Conservation (phyloP, 1,140 invertebrate genomes). For the Callitettix versicolor region DNA sequence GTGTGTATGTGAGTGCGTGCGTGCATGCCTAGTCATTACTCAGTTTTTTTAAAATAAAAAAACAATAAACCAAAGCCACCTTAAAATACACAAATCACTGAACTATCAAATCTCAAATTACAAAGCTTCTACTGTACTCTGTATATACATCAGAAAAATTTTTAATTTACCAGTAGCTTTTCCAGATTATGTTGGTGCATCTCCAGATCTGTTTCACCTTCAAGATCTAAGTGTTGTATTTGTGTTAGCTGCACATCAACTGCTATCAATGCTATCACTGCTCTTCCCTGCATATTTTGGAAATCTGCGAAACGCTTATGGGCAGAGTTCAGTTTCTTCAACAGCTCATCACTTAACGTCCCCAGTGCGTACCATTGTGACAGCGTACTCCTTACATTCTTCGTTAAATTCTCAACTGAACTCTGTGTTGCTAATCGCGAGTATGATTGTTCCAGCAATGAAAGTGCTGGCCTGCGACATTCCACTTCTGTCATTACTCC, state of each 20-base stretch:
- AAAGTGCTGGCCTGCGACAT: conserved; percentile 38
- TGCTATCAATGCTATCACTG: conserved; percentile 53
- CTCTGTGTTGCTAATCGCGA: conserved; percentile 40
- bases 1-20: no score
- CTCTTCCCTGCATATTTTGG: conserved; percentile 50
- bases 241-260: conserved; percentile 57
- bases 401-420: conserved; percentile 38
- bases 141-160: no score
- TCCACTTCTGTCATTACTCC: conserved; percentile 43
- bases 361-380: conserved; percentile 45
- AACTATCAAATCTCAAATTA: no score
- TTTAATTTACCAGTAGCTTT: conserved; percentile 17
- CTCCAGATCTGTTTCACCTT: conserved; percentile 30
- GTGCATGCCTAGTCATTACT: no score
- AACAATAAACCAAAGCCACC: no score
- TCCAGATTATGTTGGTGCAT: conserved; percentile 7
- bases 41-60: no score
- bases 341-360: conserved; percentile 31
- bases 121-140: no score
- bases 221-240: conserved; percentile 46
- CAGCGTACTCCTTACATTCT: conserved; percentile 40
- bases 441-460: conserved; percentile 49
- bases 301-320: conserved; percentile 23
- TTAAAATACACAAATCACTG: no score
- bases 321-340: background rate